Evolutionary conservation across 2,888 invertebrate species (phyloP).

Genomic region (Odontocolon sp.): DNA sequence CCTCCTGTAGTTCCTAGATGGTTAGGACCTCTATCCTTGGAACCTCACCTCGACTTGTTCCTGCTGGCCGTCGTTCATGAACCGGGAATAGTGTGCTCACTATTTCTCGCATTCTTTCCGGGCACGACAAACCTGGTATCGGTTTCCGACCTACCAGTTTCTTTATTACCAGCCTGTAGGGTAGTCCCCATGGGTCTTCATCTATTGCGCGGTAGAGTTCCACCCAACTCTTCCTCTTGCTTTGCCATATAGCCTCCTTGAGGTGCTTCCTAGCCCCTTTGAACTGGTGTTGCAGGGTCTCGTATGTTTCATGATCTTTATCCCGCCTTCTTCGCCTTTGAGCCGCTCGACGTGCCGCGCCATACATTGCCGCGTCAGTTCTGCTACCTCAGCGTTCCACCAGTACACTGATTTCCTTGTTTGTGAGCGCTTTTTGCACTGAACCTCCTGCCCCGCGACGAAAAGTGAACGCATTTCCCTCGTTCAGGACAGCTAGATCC

Average conservation of each 20-base stretch:
- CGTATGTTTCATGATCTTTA: background rate
- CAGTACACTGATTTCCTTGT: slow-evolving; percentile 3
- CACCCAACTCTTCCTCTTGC: background rate
- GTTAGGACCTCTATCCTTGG: background rate
- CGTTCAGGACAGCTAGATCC: slow-evolving; percentile 26
- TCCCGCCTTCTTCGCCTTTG: background rate
- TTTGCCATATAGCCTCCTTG: background rate
- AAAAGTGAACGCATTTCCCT: slow-evolving; percentile 17
- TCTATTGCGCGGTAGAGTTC: slow-evolving; percentile 27
- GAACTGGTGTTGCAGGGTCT: background rate
- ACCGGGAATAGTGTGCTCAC: no score
- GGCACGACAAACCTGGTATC: slow-evolving; percentile 20
- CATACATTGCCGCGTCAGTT: background rate
- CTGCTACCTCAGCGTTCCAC: slow-evolving; percentile 8
- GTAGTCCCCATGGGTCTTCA: slow-evolving; percentile 42
- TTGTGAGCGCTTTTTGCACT: background rate
- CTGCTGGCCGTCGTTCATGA: slow-evolving; percentile 3
- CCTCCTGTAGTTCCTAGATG: background rate
- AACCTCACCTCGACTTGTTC: background rate
- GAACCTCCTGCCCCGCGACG: background rate
- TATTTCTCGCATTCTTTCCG: slow-evolving; percentile 8
- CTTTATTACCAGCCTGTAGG: background rate
- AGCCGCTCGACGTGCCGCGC: background rate
- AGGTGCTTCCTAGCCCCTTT: background rate
- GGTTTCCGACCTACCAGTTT: slow-evolving; percentile 10